Conservation (phyloP, 1,140 invertebrate species). For the Neodiprion virginianus region DNA sequence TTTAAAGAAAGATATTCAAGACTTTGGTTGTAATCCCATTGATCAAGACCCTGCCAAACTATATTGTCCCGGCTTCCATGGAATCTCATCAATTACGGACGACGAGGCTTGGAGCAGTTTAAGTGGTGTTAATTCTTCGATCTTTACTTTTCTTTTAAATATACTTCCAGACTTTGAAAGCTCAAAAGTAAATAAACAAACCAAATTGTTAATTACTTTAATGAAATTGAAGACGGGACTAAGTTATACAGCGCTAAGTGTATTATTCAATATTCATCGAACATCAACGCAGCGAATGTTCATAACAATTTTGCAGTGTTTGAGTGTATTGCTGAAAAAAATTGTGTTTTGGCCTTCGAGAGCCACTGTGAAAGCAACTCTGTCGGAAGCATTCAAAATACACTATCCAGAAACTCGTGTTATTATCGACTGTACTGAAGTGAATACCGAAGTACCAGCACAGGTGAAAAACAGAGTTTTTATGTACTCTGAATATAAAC, state of each 20-base stretch:
- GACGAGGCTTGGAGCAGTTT: conserved; percentile 21
- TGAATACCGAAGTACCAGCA: conserved; percentile 38
- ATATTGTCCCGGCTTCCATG: conserved; percentile 21
- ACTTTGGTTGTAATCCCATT: conserved; percentile 27
- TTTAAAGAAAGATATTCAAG: conserved; percentile 14
- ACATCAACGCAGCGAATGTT: conserved; percentile 30
- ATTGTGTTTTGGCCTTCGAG: conserved; percentile 30
- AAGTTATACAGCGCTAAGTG: neutral
- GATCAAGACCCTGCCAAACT: conserved; percentile 11
- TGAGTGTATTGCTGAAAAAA: conserved; percentile 20
- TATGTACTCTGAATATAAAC: conserved; percentile 26
- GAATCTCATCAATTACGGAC: conserved; percentile 19
- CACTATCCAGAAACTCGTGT: conserved; percentile 36
- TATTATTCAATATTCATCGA: conserved; percentile 26
- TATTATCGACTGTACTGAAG: conserved; percentile 49
- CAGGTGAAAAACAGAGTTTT: conserved; percentile 19
- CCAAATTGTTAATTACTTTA: neutral
- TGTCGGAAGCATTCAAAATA: conserved; percentile 40
- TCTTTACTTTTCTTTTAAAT: conserved; percentile 18
- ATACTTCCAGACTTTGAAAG: conserved; percentile 12
- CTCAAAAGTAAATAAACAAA: conserved; percentile 8
- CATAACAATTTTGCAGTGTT: conserved; percentile 15
- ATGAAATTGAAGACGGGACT: neutral
- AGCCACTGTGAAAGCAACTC: conserved; percentile 25
- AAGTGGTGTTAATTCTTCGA: conserved; percentile 22